phyloP scores from a whole-genome alignment of 1,140 invertebrate species.

The Andrena cerasifolii region DNA sequence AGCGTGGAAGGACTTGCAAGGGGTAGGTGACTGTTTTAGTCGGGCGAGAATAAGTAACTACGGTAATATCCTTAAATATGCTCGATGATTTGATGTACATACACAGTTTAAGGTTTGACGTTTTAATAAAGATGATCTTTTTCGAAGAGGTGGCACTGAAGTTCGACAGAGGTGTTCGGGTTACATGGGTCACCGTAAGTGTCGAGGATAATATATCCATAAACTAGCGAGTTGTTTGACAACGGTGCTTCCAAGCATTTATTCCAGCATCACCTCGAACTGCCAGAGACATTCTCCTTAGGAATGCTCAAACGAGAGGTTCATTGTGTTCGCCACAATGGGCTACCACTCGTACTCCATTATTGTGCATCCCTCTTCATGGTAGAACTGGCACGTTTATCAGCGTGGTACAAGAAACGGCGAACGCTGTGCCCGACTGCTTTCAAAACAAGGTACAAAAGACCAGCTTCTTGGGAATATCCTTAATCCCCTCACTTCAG shows the following conservation, averaged over 20 bases:
- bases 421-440: slow-evolving; percentile 16
- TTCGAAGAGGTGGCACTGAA: neutral
- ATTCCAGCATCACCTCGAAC: slow-evolving; percentile 45
- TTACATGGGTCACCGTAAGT: neutral
- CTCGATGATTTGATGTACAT: too few species aligned
- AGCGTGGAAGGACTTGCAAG: too few species aligned
- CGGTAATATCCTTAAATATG: too few species aligned
- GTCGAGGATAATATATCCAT: slow-evolving; percentile 6
- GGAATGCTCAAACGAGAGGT: slow-evolving; percentile 56
- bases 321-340: slow-evolving; percentile 63
- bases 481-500: neutral
- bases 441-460: slow-evolving; percentile 11
- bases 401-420: slow-evolving; percentile 43
- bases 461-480: neutral
- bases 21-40: too few species aligned
- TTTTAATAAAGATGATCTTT: too few species aligned
- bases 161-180: neutral
- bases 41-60: too few species aligned
- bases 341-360: slow-evolving; percentile 48
- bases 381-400: slow-evolving; percentile 52
- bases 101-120: too few species aligned
- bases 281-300: slow-evolving; percentile 59
- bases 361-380: slow-evolving; percentile 46
- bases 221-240: slow-evolving; percentile 32
- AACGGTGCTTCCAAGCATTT: slow-evolving; percentile 27